Evolutionary conservation across 2,888 invertebrate genomes (phyloP), one percentile per base, ranked within the genome.

Genomic region (Trachelus iudaicus): DNA sequence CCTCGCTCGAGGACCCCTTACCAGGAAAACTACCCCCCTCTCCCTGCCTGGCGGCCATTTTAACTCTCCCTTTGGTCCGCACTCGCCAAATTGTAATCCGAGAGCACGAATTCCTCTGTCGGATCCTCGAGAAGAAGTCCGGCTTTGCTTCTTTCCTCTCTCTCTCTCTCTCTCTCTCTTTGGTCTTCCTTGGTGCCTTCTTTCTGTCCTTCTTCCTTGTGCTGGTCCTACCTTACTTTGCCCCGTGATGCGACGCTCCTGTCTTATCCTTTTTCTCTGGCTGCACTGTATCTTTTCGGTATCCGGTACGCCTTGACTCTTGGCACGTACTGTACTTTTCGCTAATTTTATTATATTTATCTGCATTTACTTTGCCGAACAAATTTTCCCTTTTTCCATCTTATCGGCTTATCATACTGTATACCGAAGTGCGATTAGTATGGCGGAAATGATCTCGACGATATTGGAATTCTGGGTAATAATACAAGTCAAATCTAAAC

Each of bases 21-120:
- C 85, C 83, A 87, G 89, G 89, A 89, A 90, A 91, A 89, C 90
- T 90, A 90, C 90, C 89, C 90, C 88, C 86, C 90, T 89, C 90
- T 88, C 86, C 90, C 89, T 83, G 88, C 91, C 89, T 56, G 91
- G 90, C 91, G 90, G 91, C 91, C 91, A 91, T 91, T 91, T 91
- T 91, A 56, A 90, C 91, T 89, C 89, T 86, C 91, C 88, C 88
- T 88, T 80, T 81, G 82, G 81, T 85, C 87, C 87, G 90, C 88
- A 90, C 88, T 85, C 86, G 87, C 88, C 87, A 89, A 90, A 90
- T 89, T 89, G 89, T 90, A 90, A 91, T 91, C 87, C 87, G 86
- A 90, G 87, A 86, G 88, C 84, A 75, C 86, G 85, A 88, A 89
- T 89, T 88, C 87, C 85, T 81, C 23, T 9, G 40, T 0, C 2